Evolutionary conservation across 2,797 vertebrate species (phyloP).

Genomic region (Pachyuromys duprasi): DNA sequence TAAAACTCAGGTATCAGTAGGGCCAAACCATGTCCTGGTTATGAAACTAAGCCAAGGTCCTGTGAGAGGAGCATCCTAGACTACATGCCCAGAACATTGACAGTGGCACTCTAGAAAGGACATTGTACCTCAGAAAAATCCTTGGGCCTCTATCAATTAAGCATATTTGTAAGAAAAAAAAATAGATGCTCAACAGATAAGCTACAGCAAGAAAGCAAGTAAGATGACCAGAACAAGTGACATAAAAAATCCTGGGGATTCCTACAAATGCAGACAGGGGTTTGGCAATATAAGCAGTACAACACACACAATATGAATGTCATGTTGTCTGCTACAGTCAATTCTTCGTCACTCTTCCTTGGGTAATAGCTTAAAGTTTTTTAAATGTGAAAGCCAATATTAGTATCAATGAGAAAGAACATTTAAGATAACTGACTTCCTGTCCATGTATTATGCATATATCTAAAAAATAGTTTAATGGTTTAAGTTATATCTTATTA

Average conservation of each 20-base stretch:
- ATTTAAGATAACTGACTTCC: background rate
- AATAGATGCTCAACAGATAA: background rate
- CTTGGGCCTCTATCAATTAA: background rate
- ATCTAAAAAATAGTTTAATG: background rate
- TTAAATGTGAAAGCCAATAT: background rate
- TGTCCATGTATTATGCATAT: background rate
- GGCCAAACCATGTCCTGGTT: background rate
- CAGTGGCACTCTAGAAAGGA: background rate
- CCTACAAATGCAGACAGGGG: background rate
- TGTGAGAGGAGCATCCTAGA: background rate
- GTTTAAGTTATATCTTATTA: background rate
- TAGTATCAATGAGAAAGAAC: background rate
- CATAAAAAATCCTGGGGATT: too few species aligned
- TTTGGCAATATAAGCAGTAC: background rate
- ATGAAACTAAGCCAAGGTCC: background rate
- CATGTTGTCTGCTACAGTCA: background rate
- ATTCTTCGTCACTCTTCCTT: background rate
- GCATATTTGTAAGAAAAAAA: background rate
- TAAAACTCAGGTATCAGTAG: fast-evolving
- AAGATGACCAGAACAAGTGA: background rate
- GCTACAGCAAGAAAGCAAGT: background rate
- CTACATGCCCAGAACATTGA: fast-evolving
- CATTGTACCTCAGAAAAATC: background rate
- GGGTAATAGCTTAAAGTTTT: background rate
- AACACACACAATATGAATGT: background rate